Evolutionary conservation across 2,888 invertebrate genomes (phyloP), one percentile per base, ranked within the genome.

Genomic region (Tetanocera ferruginea): DNA sequence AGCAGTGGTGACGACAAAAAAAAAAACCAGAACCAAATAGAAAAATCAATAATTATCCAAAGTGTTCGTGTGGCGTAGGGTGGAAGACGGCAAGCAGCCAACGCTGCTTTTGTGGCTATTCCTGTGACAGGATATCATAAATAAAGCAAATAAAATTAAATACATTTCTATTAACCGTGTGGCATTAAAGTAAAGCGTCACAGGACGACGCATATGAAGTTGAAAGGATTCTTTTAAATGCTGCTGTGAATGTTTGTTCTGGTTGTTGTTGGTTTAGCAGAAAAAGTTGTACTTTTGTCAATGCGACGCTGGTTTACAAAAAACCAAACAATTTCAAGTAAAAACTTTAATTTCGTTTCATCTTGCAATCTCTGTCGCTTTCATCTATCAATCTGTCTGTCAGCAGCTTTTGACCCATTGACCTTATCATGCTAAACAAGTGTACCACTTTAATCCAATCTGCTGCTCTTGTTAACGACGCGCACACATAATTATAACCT

Each of bases 71-170:
- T 28, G 11, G 31, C 43, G n/a, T 6, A 34, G 55, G 49, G 43
- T 25, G 52, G 70, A 14, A 3, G 23, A 28, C n/a, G 9, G 34
- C 3, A 28, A 62, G 62, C 17, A 28, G 6, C 3, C 17, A 34
- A 2, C 34, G 11, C 23, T 43, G 4, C n/a, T n/a, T n/a, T 64
- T 14, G 60, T 25, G 60, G 23, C 31, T 23, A 67, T 76, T 78
- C 71, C 78, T 78, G 71, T 55, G 14, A 6, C 78, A 78, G 76
- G 71, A 76, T 78, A 78, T 76, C 52, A 76, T 49, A 52, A 57
- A 19, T 2, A 71, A 57, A 52, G 9, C 3, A 67, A 34, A 76
- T 37, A 51, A 67, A 23, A 76, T 17, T n/a, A 76, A 37, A 52
- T 52, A 57, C 34, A 34, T 43, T 11, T 43, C 43, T 43, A 4